Evolutionary conservation across 2,888 invertebrate species (phyloP).

Genomic region (Trichacis sp.): DNA sequence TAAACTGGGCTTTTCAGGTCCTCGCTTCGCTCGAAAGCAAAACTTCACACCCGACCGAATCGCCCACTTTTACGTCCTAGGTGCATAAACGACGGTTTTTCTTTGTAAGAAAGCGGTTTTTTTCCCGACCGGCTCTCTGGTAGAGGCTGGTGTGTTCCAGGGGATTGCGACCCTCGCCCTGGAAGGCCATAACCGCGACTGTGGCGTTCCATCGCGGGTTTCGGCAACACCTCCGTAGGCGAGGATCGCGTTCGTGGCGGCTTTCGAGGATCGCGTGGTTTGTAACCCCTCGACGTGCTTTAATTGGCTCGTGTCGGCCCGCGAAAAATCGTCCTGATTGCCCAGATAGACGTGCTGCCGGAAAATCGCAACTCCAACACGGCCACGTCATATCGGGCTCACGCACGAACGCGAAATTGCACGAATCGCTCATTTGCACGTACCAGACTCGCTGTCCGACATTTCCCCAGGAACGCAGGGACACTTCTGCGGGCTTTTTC

Average conservation of each 20-base stretch:
- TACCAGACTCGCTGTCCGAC: conserved; percentile 59
- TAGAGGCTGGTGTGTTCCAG: conserved; percentile 66
- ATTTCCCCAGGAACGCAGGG: conserved; percentile 48
- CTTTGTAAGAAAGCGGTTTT: not conserved
- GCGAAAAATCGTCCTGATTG: not conserved
- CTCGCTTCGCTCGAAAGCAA: no score
- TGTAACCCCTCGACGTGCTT: conserved; percentile 23
- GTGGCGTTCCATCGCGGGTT: conserved; percentile 22
- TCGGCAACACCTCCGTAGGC: conserved; percentile 40
- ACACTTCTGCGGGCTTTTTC: conserved; percentile 42
- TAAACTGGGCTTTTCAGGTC: no score
- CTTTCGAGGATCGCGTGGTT: conserved; percentile 51
- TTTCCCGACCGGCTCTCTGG: conserved; percentile 60
- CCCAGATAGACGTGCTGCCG: conserved; percentile 32
- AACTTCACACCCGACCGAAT: no score
- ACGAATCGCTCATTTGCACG: conserved; percentile 39
- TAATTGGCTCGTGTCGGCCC: not conserved
- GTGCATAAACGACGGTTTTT: not conserved
- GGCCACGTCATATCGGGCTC: conserved; percentile 26
- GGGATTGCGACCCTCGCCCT: conserved; percentile 61
- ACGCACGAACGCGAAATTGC: conserved; percentile 38
- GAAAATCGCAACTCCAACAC: conserved; percentile 39
- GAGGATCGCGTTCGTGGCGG: conserved; percentile 47
- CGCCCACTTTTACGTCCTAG: no score
- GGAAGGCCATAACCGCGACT: conserved; percentile 47